A percentile compares a stretch with the other conserved stretches of the same genome.
phyloP scores from a whole-genome alignment of 1,140 invertebrate genomes.

The Metopolophium dirhodum region DNA sequence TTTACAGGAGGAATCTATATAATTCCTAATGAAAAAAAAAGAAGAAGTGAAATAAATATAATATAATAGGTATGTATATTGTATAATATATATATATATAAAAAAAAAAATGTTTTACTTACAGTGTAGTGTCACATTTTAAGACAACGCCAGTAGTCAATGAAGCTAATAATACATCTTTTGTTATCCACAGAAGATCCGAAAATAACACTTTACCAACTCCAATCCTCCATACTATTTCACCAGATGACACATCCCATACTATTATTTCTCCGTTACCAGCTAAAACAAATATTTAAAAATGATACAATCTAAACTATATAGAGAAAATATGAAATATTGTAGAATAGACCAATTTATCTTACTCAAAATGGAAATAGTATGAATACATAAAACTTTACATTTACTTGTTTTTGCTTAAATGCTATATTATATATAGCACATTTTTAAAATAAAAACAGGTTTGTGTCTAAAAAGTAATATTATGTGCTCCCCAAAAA shows the following conservation, averaged over 20 bases:
- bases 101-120: not conserved
- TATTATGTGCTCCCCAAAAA: not conserved
- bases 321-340: not conserved
- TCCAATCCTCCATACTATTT: conserved; percentile 5
- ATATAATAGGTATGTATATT: not conserved
- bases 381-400: not conserved
- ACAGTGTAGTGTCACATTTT: conserved; percentile 28
- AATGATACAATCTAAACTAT: not conserved
- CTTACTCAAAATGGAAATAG: not conserved
- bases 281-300: not conserved
- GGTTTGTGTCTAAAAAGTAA: not conserved
- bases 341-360: not conserved
- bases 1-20: not conserved
- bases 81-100: no score
- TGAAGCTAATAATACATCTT: not conserved
- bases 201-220: not conserved
- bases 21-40: not conserved
- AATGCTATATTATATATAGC: not conserved
- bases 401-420: not conserved
- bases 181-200: not conserved
- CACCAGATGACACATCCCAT: conserved; percentile 13
- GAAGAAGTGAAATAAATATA: not conserved
- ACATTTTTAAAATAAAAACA: not conserved
- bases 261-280: not conserved
- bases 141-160: not conserved